Conservation (phyloP, 2,888 invertebrate genomes). For the Eupelmus urozonus region DNA sequence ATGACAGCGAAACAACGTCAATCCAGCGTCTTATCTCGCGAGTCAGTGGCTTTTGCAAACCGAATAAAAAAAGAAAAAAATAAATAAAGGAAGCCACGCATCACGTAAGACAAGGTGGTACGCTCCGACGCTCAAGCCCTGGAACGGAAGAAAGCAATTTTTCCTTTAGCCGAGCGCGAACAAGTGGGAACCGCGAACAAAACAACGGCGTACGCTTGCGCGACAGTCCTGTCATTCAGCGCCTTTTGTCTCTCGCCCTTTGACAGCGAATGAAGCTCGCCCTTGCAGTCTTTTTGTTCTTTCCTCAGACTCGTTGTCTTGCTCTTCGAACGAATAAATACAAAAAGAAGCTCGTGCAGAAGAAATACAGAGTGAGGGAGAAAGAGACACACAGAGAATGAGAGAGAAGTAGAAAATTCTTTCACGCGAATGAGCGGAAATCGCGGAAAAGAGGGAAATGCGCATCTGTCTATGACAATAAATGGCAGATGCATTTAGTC, state of each 20-base stretch:
- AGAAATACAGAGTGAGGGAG: not conserved
- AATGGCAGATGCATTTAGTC: conserved; percentile 40
- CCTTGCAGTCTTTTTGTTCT: too few species aligned
- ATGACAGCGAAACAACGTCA: not conserved
- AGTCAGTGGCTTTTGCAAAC: not conserved
- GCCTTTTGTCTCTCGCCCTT: conserved; percentile 33
- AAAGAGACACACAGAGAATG: not conserved
- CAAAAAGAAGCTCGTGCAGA: not conserved
- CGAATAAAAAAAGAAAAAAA: conserved; percentile 1
- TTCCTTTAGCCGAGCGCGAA: not conserved
- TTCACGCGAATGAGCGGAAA: conserved; percentile 12
- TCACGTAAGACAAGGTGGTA: not conserved
- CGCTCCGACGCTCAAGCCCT: not conserved
- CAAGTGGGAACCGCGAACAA: not conserved
- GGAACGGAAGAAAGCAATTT: conserved; percentile 43
- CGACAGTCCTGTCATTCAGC: conserved; percentile 50
- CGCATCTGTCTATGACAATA: conserved; percentile 48
- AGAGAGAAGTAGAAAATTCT: too few species aligned
- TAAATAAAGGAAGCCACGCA: not conserved
- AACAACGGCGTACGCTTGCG: not conserved
- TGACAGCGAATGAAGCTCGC: not conserved
- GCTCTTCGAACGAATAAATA: not conserved
- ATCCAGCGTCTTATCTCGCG: not conserved
- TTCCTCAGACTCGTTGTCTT: too few species aligned
- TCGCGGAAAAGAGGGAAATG: conserved; percentile 14